Percentiles rank a stretch among this genome's conserved stretches.
These are phyloP conservation scores for Cyanocitta stelleri DNA, from an alignment of 2,113 vertebrate genomes.

Conservation along the genomic window DNA sequence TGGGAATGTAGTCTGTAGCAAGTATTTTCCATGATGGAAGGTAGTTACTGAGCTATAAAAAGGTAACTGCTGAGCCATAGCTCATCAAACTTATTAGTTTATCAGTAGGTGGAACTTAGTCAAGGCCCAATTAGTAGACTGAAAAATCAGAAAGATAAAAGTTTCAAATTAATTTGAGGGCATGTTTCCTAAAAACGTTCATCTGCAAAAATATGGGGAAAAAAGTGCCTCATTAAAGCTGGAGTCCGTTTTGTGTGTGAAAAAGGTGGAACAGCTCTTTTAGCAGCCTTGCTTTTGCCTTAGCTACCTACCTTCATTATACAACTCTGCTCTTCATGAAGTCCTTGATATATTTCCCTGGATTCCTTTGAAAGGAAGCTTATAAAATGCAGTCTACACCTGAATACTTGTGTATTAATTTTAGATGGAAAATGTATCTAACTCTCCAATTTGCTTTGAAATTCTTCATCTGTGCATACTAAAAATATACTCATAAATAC, in stretches of 20 bases:
- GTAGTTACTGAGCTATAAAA: not conserved
- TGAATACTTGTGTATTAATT: not conserved
- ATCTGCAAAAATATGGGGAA: not conserved
- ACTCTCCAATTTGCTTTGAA: not conserved
- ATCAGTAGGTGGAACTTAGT: not conserved
- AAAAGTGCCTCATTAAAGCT: not conserved
- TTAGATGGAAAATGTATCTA: not conserved
- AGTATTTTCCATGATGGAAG: not conserved
- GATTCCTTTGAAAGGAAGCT: not conserved
- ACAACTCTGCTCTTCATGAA: not conserved
- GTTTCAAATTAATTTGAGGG: not conserved
- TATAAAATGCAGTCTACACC: not conserved
- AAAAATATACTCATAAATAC: not conserved
- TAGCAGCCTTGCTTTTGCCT: not conserved
- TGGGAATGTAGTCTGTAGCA: not conserved
- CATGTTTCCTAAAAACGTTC: not conserved
- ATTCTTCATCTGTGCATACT: not conserved
- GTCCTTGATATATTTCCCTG: not conserved
- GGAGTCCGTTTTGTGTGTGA: not conserved
- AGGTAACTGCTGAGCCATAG: not conserved
- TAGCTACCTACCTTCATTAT: not conserved
- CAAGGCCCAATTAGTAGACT: not conserved
- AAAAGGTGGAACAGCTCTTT: not conserved
- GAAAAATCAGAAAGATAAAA: not conserved
- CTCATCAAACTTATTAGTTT: not conserved